A percentile compares a stretch with the other conserved stretches of the same genome.
These are phyloP conservation scores for Calliphora vomitoria DNA, from an alignment of 2,888 invertebrate genomes.

Conservation along the genomic window DNA sequence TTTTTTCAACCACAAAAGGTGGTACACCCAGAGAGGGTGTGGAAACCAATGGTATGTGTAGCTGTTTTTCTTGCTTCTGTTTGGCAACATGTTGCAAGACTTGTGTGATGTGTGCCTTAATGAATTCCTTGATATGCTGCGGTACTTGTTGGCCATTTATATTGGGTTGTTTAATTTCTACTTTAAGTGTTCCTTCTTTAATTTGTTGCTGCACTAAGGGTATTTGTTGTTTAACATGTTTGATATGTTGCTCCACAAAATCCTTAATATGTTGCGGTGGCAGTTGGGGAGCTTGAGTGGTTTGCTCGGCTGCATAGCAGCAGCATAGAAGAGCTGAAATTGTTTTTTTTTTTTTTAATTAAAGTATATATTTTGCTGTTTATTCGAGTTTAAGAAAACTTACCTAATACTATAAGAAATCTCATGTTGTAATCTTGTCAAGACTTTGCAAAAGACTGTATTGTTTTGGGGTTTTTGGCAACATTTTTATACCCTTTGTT, in stretches of 20 bases:
- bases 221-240: conserved; percentile 42
- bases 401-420: conserved; percentile 60
- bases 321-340: conserved; percentile 58
- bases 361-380: too few relatives aligned
- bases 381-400: not conserved
- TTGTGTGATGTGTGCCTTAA: conserved; percentile 33
- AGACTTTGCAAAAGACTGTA: conserved; percentile 42
- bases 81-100: conserved; percentile 40
- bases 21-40: not conserved
- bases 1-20: conserved; percentile 26
- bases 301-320: conserved; percentile 56
- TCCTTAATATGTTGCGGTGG: conserved; percentile 49
- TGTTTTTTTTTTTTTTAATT: not conserved
- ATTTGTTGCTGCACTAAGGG: conserved; percentile 49
- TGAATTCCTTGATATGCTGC: conserved; percentile 35
- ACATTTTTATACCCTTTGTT: conserved; percentile 42
- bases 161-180: conserved; percentile 1
- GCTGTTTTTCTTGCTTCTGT: conserved; percentile 3
- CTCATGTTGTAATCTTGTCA: conserved; percentile 56
- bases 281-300: not conserved
- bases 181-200: conserved; percentile 40
- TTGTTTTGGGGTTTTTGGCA: not conserved
- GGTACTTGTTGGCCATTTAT: conserved; percentile 13
- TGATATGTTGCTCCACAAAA: conserved; percentile 55
- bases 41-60: not conserved